phyloP scores from a whole-genome alignment of 1,140 invertebrate genomes.

The Ephestia elutella region DNA sequence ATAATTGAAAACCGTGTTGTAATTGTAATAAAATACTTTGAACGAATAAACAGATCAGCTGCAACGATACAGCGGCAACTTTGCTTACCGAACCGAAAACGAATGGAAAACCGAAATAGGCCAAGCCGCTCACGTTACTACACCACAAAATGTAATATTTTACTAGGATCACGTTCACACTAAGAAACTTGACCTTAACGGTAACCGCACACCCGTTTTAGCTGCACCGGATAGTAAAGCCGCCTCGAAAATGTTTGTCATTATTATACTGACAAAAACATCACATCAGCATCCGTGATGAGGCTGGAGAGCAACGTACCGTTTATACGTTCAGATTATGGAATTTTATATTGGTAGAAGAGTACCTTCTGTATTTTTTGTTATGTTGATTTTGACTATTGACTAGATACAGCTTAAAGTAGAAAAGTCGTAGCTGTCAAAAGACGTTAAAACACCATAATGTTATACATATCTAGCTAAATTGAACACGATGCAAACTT shows the following conservation, averaged over 20 bases:
- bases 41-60: too few species aligned
- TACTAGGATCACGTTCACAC: not conserved
- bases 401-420: too few species aligned
- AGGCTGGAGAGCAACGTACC: not conserved
- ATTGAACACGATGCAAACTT: too few species aligned
- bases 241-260: constrained; percentile 1
- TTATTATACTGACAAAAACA: not conserved
- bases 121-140: not conserved
- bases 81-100: constrained; percentile 1
- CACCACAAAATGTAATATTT: constrained; percentile 5
- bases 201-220: not conserved
- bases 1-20: too few species aligned
- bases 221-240: not conserved
- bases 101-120: not conserved
- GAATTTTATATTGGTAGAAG: too few species aligned
- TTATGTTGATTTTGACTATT: too few species aligned
- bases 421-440: too few species aligned
- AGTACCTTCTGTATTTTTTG: too few species aligned
- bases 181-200: not conserved
- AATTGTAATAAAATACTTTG: too few species aligned
- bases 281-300: not conserved
- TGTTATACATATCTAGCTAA: too few species aligned
- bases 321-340: not conserved
- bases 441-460: too few species aligned
- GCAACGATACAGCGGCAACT: not conserved